Evolutionary conservation across 2,113 vertebrate genomes (phyloP), one percentile per base, ranked within the genome.

Genomic region (Numenius arquata): DNA sequence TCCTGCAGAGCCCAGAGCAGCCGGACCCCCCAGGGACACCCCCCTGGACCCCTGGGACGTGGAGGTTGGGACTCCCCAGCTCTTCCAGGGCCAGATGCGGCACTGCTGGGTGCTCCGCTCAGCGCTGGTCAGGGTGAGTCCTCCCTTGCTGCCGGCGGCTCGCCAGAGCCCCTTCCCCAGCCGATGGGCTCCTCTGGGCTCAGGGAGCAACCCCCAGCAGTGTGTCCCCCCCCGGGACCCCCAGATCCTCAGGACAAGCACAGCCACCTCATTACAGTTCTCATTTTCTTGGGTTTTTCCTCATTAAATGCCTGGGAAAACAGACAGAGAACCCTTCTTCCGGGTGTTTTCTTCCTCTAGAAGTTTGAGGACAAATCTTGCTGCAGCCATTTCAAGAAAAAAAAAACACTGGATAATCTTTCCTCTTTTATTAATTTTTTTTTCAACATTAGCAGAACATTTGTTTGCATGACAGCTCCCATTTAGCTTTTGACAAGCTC

Each of bases 71-170:
- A 16, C 85, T 8, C 98, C 98, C 6, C 95, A 58, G 3, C 98
- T 96, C 91, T 99, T 97, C 96, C 94, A 93, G 8, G 97, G 98
- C 89, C 77, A 88, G 26, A 97, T 94, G n/a, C 95, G 96, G 76
- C 98, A 97, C 92, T 76, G 98, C 80, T 96, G 97, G 9, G 98
- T 99, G 38, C 98, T 99, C 1, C 94, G 98, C 94, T 98, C 98
- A 0, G 98, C 97, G 2, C 79, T 98, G 72, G 93, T 99, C 41
- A 99, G 98, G 98, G 98, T 99, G 86, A 94, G 34, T 76, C 62
- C 29, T 25, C 26, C 9, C 52, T 59, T 1, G 1, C 50, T 18
- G 15, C 7, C 5, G 1, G 43, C 41, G 8, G 18, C 71, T 53
- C 6, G 2, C 3, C 2, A 52, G 30, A 86, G 4, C n/a, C n/a